Conservation (phyloP, 1,140 invertebrate species). For the Aphelenchoides fujianensis region DNA sequence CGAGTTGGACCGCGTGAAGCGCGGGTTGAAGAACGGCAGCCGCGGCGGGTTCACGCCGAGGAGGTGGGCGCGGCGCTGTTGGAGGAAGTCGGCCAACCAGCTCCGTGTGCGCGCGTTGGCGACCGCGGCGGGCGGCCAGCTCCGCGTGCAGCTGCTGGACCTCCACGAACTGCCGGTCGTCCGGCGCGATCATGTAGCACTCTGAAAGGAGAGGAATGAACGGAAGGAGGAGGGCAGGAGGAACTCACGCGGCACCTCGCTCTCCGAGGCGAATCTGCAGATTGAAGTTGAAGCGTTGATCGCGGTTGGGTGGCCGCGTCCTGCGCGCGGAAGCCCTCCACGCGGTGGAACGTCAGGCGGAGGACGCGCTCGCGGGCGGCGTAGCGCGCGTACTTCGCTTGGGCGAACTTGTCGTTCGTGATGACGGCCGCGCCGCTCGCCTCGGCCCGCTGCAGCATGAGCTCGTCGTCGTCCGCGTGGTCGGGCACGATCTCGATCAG, state of each 20-base stretch:
- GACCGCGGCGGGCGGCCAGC: neutral
- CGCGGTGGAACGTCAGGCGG: neutral
- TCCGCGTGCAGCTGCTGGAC: neutral
- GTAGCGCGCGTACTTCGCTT: neutral
- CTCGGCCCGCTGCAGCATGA: neutral
- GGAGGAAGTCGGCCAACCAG: neutral
- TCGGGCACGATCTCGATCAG: neutral
- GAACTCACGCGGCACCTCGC: neutral
- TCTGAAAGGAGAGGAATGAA: no score
- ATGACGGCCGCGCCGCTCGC: neutral
- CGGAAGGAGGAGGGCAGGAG: no score
- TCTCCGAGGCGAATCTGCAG: neutral
- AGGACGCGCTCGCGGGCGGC: neutral
- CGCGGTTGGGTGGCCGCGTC: neutral
- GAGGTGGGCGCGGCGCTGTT: neutral
- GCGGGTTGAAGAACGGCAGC: neutral
- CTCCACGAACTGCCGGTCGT: neutral
- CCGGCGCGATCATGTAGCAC: no score
- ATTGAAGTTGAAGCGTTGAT: neutral
- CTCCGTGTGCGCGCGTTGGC: neutral
- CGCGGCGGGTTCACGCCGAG: neutral
- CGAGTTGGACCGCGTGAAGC: no score
- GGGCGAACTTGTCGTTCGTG: neutral
- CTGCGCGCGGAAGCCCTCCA: neutral
- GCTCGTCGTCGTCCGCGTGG: neutral